Evolutionary conservation across 1,140 invertebrate species (phyloP), one percentile per base, ranked within the genome.

Genomic region (Heliothis virescens): DNA sequence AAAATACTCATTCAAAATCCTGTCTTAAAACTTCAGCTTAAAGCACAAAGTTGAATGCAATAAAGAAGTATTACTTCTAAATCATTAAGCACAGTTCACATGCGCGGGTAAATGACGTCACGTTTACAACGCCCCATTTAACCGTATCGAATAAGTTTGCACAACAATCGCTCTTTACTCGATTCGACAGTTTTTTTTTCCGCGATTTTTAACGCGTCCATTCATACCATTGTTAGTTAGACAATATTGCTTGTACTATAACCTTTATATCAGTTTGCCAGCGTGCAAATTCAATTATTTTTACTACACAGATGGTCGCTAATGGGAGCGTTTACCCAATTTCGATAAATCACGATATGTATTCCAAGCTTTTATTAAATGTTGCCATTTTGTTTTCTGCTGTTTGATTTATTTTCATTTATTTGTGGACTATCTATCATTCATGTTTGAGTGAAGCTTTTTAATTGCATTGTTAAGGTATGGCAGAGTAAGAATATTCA

Each of bases 141-240:
- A 85, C 78, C 91, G 89, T 85, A 85, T 91, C 91, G 87, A 90
- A 93, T 93, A 84, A 93, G 92, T 93, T 92, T 92, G 91, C 90
- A 91, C 92, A 92, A 94, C 92, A 94, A 89, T 89, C 87, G 88
- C 79, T 90, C 87, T 94, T 93, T 93, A 93, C 92, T 91, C 89
- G 85, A 92, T 90, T 85, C 84, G 86, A 86, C 87, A 82, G 87
- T 90, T 93, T 94, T 26, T n/a, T 26, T 94, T 94, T 85, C 84
- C 85, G 86, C 84, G 86, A 89, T 92, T 90, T 92, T 92, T 86
- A 91, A 92, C 89, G 90, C 88, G 83, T 85, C 81, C 85, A 85
- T 91, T 86, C 85, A 84, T 82, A 63, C 71, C 73, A 86, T 94
- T 90, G 88, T 89, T 63, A 63, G 63, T 77, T 80, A 85, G 78